phyloP scores from a whole-genome alignment of 2,113 vertebrate genomes.

The Boulengeromyrus knoepffleri region DNA sequence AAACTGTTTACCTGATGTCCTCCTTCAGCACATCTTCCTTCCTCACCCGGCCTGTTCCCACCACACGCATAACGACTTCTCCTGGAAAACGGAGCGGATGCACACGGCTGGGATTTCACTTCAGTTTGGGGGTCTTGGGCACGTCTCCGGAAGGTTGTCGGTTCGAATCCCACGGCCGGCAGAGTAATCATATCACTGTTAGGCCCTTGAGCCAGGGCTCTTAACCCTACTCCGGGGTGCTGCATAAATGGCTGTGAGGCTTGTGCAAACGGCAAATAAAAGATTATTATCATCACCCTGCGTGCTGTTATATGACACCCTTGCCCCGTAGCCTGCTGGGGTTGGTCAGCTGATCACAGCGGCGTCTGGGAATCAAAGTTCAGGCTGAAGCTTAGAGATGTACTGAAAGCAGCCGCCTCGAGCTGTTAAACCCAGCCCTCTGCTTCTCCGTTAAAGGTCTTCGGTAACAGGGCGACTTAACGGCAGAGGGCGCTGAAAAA shows the following conservation, averaged over 20 bases:
- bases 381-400: not conserved
- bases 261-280: not conserved
- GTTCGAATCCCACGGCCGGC: not conserved
- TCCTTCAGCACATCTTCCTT: not conserved
- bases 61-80: not conserved
- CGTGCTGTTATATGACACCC: not conserved
- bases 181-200: not conserved
- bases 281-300: not conserved
- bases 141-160: not conserved
- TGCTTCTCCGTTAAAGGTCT: not conserved
- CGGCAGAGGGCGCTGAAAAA: not conserved
- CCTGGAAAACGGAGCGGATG: not conserved
- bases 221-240: not conserved
- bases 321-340: not conserved
- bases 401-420: not conserved
- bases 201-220: not conserved
- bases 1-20: constrained; percentile 11
- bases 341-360: not conserved
- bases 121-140: not conserved
- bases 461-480: not conserved
- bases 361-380: not conserved
- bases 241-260: not conserved
- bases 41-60: not conserved
- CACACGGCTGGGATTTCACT: not conserved
- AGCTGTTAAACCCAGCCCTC: not conserved